Evolutionary conservation across 2,113 vertebrate species (phyloP), one percentile per base, ranked within the genome.

Genomic region (Brachirus orientalis): DNA sequence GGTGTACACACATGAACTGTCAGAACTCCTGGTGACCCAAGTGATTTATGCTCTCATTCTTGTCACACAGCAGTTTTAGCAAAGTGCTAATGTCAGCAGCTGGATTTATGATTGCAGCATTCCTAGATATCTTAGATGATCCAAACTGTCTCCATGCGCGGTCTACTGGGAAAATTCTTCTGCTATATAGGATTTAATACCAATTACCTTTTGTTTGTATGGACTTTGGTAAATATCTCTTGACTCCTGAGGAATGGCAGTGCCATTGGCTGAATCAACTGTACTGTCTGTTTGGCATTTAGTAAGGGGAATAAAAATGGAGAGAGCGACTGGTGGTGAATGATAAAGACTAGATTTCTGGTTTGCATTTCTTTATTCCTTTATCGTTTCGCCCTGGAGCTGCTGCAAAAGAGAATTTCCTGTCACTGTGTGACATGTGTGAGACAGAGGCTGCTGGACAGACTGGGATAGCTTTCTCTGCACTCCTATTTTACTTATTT

Each of bases 311-410:
- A 78, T 65, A 86, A 83, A 81, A 55, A 76, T 17, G 59, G 48
- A 83, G 71, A 72, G 48, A 69, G 69, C 0, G 52, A 87, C 58
- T 72, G 67, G 40, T 69, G 63, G 62, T 80, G 83, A 92, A 92
- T 92, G 88, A 92, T 90, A 90, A 91, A 72, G 66, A 72, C 83
- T 83, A 75, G 67, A 84, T 91, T 86, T 93, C 90, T 91, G 91
- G 86, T 92, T 92, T 88, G 88, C 72, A 90, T 93, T 86, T 90
- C 85, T 88, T 88, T 82, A 89, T 86, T 92, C 87, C 87, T 89
- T 84, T 91, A 92, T 93, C 89, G 82, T 92, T 93, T 93, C 86
- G 90, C 88, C 92, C 92, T 89, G 86, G 84, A 93, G 90, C 92
- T 86, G 88, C 86, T 88, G 89, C 87, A 57, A 91, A 83, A 73